phyloP scores from a whole-genome alignment of 1,140 invertebrate species.

The Drosophila bipectinata region DNA sequence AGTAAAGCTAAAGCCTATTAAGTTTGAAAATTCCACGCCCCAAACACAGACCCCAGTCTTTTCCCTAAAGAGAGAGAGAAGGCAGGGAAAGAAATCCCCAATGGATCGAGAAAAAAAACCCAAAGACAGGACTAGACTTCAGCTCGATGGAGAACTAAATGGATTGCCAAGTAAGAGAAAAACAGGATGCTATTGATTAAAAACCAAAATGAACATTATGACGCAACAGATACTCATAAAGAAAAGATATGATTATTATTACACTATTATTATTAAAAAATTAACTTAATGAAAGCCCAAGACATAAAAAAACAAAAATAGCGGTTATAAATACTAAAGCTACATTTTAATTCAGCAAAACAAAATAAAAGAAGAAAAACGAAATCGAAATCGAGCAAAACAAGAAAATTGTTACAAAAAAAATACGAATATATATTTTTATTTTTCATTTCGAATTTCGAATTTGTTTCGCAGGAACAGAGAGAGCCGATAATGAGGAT shows the following conservation, averaged over 20 bases:
- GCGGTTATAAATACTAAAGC: slow-evolving; percentile 44
- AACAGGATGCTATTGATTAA: slow-evolving; percentile 37
- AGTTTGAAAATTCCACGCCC: slow-evolving; percentile 40
- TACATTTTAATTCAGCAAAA: slow-evolving; percentile 48
- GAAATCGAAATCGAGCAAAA: slow-evolving; percentile 13
- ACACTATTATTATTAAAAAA: slow-evolving; percentile 71
- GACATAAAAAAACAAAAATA: slow-evolving; percentile 21
- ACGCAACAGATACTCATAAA: slow-evolving; percentile 52
- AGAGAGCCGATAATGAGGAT: slow-evolving; percentile 7
- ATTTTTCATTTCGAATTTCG: slow-evolving; percentile 19
- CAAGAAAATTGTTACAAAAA: slow-evolving; percentile 29
- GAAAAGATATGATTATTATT: slow-evolving; percentile 72
- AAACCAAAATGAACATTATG: slow-evolving; percentile 28
- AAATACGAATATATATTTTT: slow-evolving; percentile 24
- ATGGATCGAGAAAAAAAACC: slow-evolving; percentile 27
- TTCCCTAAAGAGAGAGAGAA: slow-evolving; percentile 27
- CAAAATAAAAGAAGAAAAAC: too few species aligned
- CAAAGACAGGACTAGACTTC: slow-evolving; percentile 28
- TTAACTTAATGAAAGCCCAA: slow-evolving; percentile 53
- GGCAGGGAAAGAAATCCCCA: slow-evolving; percentile 14
- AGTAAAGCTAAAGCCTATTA: slow-evolving; percentile 35
- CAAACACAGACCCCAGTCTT: slow-evolving; percentile 43
- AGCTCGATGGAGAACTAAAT: slow-evolving; percentile 41
- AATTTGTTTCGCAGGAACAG: slow-evolving; percentile 31
- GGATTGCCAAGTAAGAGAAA: slow-evolving; percentile 53